These are phyloP conservation scores for Monomorium pharaonis DNA, from an alignment of 1,140 invertebrate species.

Conservation along the genomic window DNA sequence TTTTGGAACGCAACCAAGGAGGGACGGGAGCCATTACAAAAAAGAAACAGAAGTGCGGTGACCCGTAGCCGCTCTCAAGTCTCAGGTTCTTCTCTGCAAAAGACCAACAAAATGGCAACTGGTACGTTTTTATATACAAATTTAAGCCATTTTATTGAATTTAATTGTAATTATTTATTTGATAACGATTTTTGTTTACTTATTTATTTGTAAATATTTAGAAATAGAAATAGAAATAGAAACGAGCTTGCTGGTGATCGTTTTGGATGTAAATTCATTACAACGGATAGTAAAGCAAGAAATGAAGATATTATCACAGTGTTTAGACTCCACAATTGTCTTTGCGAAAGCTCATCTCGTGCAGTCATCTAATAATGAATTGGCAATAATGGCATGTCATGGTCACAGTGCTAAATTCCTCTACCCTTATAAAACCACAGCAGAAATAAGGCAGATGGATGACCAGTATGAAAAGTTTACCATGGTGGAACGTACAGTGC, in stretches of 20 bases:
- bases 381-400: constrained; percentile 95
- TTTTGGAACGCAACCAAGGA: too few relatives aligned
- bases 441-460: constrained; percentile 92
- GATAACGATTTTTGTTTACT: constrained; percentile 24
- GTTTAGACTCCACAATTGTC: constrained; percentile 93
- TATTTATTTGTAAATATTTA: constrained; percentile 68
- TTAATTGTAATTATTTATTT: constrained; percentile 6
- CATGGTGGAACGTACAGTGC: constrained; percentile 92
- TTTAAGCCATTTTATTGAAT: neutral
- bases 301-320: constrained; percentile 90
- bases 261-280: constrained; percentile 95
- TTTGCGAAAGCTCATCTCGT: constrained; percentile 97
- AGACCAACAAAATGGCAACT: constrained; percentile 47
- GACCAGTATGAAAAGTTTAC: constrained; percentile 97
- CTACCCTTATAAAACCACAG: constrained; percentile 89
- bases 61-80: too few relatives aligned
- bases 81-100: too few relatives aligned
- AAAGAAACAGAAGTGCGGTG: too few relatives aligned
- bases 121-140: constrained; percentile 27
- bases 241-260: constrained; percentile 91
- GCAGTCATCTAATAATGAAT: constrained; percentile 93
- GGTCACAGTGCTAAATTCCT: constrained; percentile 93
- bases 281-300: constrained; percentile 91
- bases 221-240: too few relatives aligned
- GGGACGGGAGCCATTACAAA: too few relatives aligned